Evolutionary conservation across 2,113 vertebrate species (phyloP).

Genomic region (Meleagris gallopavo): DNA sequence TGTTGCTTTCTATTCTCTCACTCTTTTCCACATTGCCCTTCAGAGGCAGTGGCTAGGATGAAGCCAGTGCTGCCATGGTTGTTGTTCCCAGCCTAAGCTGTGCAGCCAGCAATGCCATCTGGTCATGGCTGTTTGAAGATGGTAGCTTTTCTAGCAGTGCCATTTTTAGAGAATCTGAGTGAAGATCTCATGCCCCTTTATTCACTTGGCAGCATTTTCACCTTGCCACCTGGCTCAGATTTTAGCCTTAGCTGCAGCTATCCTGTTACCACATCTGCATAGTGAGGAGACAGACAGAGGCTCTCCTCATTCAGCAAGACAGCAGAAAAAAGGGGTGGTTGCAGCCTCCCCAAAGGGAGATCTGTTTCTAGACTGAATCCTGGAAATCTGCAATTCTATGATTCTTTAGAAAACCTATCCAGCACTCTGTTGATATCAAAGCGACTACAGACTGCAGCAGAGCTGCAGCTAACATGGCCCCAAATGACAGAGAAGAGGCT

Average conservation of each 20-base stretch:
- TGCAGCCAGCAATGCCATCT: background rate
- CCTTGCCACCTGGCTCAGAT: background rate
- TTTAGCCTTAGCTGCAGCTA: background rate
- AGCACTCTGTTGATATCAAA: background rate
- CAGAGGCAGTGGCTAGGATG: background rate
- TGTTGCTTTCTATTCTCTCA: background rate
- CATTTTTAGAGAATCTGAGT: background rate
- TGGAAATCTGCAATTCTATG: background rate
- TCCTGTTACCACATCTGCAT: background rate
- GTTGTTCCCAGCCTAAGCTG: background rate
- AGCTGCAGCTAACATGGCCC: background rate
- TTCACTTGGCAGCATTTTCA: background rate
- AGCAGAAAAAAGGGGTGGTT: background rate
- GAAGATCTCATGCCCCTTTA: background rate
- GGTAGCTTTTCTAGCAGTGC: background rate
- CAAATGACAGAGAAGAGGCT: background rate
- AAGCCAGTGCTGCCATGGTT: background rate
- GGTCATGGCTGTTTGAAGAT: background rate
- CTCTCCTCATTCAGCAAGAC: accelerated
- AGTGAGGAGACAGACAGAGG: background rate
- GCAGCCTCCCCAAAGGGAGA: background rate
- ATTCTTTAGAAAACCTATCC: background rate
- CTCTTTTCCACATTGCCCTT: background rate
- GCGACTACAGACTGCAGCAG: background rate
- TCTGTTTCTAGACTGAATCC: background rate